Evolutionary conservation across 2,113 vertebrate genomes (phyloP).

Genomic region (Phalacrocorax pelagicus): DNA sequence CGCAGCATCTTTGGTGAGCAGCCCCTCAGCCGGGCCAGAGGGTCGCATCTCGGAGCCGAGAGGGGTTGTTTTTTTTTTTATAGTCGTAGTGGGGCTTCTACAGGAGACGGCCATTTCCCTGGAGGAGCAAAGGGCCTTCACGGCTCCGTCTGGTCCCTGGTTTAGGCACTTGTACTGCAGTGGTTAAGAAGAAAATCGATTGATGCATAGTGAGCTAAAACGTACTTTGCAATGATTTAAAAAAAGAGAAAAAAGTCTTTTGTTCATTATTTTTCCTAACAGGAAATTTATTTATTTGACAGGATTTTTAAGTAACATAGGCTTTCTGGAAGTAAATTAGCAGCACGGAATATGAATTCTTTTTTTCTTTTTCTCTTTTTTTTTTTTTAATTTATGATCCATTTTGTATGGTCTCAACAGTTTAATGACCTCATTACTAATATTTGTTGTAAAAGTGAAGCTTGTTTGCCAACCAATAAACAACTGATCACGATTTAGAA

Average conservation of each 20-base stretch:
- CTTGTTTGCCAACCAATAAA: conserved; percentile 98
- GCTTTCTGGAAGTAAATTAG: conserved; percentile 82
- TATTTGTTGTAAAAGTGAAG: conserved; percentile 98
- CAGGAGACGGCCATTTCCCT: conserved; percentile 66
- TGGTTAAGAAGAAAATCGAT: conserved; percentile 61
- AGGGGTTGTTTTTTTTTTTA: not conserved
- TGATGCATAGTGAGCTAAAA: conserved; percentile 15
- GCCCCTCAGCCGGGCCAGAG: conserved; percentile 48
- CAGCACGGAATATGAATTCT: conserved; percentile 80
- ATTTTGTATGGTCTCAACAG: conserved; percentile 88
- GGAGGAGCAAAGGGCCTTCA: conserved; percentile 61
- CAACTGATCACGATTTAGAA: conserved; percentile 88
- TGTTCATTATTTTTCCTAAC: conserved; percentile 74
- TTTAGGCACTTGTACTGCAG: conserved; percentile 78
- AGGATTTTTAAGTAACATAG: conserved; percentile 77
- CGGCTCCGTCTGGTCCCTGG: conserved; percentile 54
- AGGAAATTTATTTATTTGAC: conserved; percentile 87
- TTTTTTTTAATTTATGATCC: conserved; percentile 90
- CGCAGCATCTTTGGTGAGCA: conserved; percentile 53
- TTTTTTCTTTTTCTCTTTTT: conserved; percentile 76
- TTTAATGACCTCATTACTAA: conserved; percentile 93
- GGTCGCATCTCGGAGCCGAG: conserved; percentile 62
- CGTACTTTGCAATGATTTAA: conserved; percentile 78
- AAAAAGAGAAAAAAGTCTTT: conserved; percentile 44
- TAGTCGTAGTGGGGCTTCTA: conserved; percentile 66